A percentile compares a stretch with the other conserved stretches of the same genome.
Conservation (phyloP, 2,888 invertebrate species). For the Ormyrus pomaceus region DNA sequence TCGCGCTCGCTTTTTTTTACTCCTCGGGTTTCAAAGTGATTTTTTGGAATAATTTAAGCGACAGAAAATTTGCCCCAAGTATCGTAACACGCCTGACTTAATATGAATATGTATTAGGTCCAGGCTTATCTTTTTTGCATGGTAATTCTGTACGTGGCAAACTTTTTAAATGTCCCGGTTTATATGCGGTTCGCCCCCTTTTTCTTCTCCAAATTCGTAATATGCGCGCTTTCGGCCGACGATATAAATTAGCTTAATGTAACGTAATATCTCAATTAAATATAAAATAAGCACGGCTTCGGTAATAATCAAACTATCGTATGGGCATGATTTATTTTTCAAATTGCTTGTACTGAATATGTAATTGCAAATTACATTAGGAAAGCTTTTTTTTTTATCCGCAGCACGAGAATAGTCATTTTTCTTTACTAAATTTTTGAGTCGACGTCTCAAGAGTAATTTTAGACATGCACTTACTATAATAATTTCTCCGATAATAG, state of each 20-base stretch:
- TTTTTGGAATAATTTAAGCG: slow-evolving; percentile 40
- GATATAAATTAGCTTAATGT: neutral
- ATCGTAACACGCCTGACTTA: slow-evolving; percentile 18
- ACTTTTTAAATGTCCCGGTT: no score
- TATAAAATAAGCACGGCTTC: neutral
- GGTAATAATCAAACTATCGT: neutral
- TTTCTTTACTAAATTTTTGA: no score
- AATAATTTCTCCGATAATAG: no score
- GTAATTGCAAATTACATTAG: no score
- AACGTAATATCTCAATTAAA: slow-evolving; percentile 16
- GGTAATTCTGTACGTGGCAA: slow-evolving; percentile 1
- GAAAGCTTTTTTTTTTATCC: no score
- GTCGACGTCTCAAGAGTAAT: no score
- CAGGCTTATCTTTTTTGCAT: slow-evolving; percentile 10
- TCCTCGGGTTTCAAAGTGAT: slow-evolving; percentile 21
- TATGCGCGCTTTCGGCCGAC: neutral
- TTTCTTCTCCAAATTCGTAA: slow-evolving; percentile 1
- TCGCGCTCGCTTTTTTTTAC: neutral
- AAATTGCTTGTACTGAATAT: no score
- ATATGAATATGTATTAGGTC: slow-evolving; percentile 43
- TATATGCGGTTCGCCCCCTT: neutral
- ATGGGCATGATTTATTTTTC: neutral
- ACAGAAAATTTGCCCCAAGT: slow-evolving; percentile 48
- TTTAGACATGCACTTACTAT: no score
- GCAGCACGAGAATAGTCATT: no score